Base-by-base conservation (phyloP, 2,888 invertebrate species). In the Psylliodes chrysocephalus region DNA sequence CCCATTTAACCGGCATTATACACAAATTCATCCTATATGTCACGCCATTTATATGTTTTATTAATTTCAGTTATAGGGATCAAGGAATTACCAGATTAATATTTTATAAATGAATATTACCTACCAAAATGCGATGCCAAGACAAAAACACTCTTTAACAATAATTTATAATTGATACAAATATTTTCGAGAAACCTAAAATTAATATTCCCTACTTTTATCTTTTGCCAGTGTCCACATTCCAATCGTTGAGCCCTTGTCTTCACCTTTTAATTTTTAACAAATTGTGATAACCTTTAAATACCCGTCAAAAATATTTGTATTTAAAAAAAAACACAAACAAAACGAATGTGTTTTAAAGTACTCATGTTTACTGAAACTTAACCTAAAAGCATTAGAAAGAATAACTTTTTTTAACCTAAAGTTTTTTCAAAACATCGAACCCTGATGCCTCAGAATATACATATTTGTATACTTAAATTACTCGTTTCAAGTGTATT, bases 381-480 rank as follows among this genome's bases (percentile, higher is more conserved):
- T 69, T 72, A 72, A 67, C 49, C 67, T 68, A 72, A 52, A 71
- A 68, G 63, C 65, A 63, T 63, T 64, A 60, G 66, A 64, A 68
- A 68, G 63, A 66, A 63, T 47, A 53, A 25, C 14, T 68, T 65
- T 64, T 35, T 64, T 35, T 69, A 71, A 67, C 51, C 67, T 68
- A 72, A 54, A 67, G 61, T 63, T 65, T 63, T 67, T 64, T 56
- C 30, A 53, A 60, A 68, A 71, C 62, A 61, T 65, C 69, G 74
- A 77, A 78, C 78, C 77, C 77, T 77, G 78, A 78, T 73, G 77
- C 76, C 77, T 74, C 75, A 75, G 68, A 73, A 71, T 60, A 63
- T 51, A 59, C 49, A 42, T 52, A 63, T 47, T 22, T 56, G 55
- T 53, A 53, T 35, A 49, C 64, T 55, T 30, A 69, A 66, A 71